Base-by-base conservation (phyloP, 1,140 invertebrate species). In the Eubasilissa regina region DNA sequence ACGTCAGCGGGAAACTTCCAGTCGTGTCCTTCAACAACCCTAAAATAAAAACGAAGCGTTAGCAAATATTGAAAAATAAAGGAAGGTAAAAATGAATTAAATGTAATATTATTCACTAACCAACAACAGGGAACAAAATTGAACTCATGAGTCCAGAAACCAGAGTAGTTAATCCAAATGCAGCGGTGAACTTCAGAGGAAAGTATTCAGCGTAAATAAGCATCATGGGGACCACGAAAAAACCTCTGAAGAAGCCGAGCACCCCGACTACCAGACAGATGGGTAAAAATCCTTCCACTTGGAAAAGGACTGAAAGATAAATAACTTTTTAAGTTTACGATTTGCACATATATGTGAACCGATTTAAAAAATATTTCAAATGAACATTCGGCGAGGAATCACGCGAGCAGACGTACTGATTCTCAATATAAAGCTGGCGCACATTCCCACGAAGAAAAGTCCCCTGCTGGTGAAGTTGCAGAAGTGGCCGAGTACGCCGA, bases 401-500 rank as follows among this genome's bases (percentile, higher is more conserved):
- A 62, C 6, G 47, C 6, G 1, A 35, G 25, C 25, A 35, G 25
- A 66, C 53, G 58, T 47, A 79, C 77, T 47, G 43, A 79, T 12
- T 58, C 66, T 56, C 10, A 43, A 12, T 15, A 62, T 60, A 19
- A 47, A 56, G 8, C 66, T 43, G 12, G 11, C 6, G 12, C 51
- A 11, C 3, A 72, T 17, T 45, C 75, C 53, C 43, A 79, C 58
- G 62, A 60, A 75, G 45, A 79, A 51, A 12, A 17, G 25, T 17
- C 64, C 6, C 12, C 56, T 44, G 45, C 51, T 73, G 7, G 56
- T 86, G 81, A 89, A 84, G 9, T 81, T 83, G 78, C 87, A 87
- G 83, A 88, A 88, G 11, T 87, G 86, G 0, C 86, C 87, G 0
- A 85, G 84, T 1, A 88, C 72, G 9, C 85, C 87, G 12, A 89